Base-by-base conservation (phyloP, 1,140 invertebrate species). In the Drosophila kanapiae region DNA sequence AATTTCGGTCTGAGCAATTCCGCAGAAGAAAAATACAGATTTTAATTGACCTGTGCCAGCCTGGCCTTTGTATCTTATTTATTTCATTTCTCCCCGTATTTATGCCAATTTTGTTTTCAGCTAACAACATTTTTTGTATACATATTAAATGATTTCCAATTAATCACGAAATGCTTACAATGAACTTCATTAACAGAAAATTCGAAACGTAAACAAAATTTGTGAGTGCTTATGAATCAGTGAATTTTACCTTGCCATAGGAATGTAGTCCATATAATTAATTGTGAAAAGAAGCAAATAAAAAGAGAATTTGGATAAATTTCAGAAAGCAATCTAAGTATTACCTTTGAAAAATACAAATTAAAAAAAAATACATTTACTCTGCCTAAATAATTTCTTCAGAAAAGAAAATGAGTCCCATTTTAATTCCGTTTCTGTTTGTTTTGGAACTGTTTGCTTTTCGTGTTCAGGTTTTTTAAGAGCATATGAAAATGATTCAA, bases 41-140 rank as follows among this genome's bases (percentile, higher is more conserved):
- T 40, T 27, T 38, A 57, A 40, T 57, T 40, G 35, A 57, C 33
- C 23, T 35, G 49, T 61, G 29, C 49, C 51, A 23, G 33, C 13
- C 51, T 33, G 14, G n/a, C 4, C 10, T 60, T 23, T 33, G 7
- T 23, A 23, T 35, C 45, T 49, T 13, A 35, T n/a, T 61, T 48
- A 16, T n/a, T 54, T 13, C 1, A 8, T 8, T 54, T 54, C 4
- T 18, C 13, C 13, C 11, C 38, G 23, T 23, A 53, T 53, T 37
- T 23, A 53, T 18, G 31, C 51, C 16, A 37, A 53, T 23, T 23
- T 54, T 37, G 31, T 53, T 37, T 61, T 27, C 8, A 29, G 47
- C 59, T 49, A 43, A 10, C n/a, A 10, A 42, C 7, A 54, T 37
- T 54, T 68, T 53, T 57, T 78, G 67, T 61, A 42, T 47, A 78